Evolutionary conservation across 2,113 vertebrate genomes (phyloP), one percentile per base, ranked within the genome.

Genomic region (Pao palembangensis): DNA sequence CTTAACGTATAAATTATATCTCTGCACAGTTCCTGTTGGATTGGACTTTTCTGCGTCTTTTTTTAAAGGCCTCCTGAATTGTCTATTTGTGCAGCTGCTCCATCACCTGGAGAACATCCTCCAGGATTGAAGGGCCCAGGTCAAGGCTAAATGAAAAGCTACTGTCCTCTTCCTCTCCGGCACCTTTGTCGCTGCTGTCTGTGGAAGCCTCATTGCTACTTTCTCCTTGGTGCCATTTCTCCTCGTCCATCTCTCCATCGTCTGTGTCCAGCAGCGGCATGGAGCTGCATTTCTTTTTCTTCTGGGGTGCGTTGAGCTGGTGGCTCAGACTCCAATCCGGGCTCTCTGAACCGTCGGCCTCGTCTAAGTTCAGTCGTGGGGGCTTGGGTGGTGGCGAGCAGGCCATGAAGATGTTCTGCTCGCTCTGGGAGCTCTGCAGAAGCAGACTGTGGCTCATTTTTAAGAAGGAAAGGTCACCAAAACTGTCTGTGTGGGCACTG

Each of bases 21-120:
- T 20, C 41, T 8, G 13, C 55, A 23, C 6, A 34, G 10, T 41
- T 20, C 1, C 6, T 17, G 10, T 58, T 53, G 3, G 8, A 53
- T 49, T 34, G 8, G 17, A 10, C 8, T 51, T 10, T 17, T 48
- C 10, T 34, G 34, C 44, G 19, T 47, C 25, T 46, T 68, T 6
- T 17, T 38, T 38, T 20, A 18, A 19, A 58, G 16, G 2, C 21
- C 2, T 13, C 19, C 31, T 43, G 34, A 1, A 0, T 46, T 34
- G 4, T 63, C 60, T 84, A 87, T 12, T 88, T 67, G 28, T 95
- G 90, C 18, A 91, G 87, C 79, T 92, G 94, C 59, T 92, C 91
- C 90, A 98, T 94, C 71, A 95, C 92, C 82, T 93, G 92, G 54
- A 98, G 92, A 71, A 98, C 93, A 44, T 96, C 94, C 50, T 97